phyloP scores from a whole-genome alignment of 2,888 invertebrate genomes.

The Cephus pulcher region DNA sequence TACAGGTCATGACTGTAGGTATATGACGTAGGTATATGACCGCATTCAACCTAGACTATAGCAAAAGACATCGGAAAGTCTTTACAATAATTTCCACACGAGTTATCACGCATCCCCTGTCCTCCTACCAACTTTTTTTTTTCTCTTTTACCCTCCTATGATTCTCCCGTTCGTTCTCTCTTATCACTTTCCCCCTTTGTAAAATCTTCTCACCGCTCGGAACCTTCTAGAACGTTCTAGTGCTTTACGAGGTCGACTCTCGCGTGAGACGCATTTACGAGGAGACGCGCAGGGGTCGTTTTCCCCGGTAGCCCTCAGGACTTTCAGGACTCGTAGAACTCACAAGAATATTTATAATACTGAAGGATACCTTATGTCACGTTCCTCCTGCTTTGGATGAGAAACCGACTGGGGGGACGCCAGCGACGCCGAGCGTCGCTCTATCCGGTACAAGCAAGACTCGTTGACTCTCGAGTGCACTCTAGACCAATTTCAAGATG shows the following conservation, averaged over 20 bases:
- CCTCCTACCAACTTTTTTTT: background rate
- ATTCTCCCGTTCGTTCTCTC: background rate
- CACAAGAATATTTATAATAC: background rate
- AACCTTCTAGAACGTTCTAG: background rate
- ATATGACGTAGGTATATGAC: background rate
- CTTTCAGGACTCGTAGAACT: background rate
- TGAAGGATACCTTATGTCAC: background rate
- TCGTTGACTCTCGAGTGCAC: background rate
- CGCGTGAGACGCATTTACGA: conserved; percentile 5
- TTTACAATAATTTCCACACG: background rate
- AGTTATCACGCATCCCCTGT: background rate
- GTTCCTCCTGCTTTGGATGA: background rate
- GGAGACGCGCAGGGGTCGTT: background rate
- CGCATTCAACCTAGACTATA: background rate
- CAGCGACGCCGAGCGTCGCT: background rate
- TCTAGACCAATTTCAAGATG: background rate
- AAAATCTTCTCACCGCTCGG: background rate
- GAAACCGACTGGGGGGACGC: background rate
- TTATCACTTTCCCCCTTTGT: background rate
- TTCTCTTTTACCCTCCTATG: background rate
- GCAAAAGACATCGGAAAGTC: background rate
- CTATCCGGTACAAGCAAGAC: background rate
- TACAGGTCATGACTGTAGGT: background rate
- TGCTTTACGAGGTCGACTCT: background rate
- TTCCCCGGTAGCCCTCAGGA: background rate